These are phyloP conservation scores for Trachops cirrhosus DNA, from an alignment of 2,797 vertebrate species.

Conservation along the genomic window DNA sequence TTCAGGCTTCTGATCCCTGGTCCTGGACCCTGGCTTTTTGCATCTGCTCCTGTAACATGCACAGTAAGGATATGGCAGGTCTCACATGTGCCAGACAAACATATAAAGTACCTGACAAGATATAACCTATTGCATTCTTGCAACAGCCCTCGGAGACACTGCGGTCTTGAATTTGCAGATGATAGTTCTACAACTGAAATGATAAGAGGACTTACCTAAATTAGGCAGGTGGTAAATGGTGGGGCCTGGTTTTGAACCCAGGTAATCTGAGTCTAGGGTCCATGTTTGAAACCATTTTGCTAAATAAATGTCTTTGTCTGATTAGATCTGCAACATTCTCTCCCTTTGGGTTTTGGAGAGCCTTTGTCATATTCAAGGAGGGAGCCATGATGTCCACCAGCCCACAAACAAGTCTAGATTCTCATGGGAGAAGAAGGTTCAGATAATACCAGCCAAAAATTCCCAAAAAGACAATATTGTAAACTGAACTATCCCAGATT, in stretches of 20 bases:
- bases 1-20: not conserved
- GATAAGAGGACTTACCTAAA: not conserved
- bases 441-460: not conserved
- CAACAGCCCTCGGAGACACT: not conserved
- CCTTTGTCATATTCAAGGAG: not conserved
- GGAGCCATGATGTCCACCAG: not conserved
- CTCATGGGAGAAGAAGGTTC: not conserved
- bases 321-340: not conserved
- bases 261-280: not conserved
- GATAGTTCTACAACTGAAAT: not conserved
- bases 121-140: not conserved
- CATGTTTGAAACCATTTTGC: not conserved
- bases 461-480: not conserved
- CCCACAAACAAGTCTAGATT: not conserved
- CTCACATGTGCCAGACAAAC: not conserved
- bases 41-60: not conserved
- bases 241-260: not conserved
- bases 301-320: not conserved
- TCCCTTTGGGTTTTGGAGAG: not conserved
- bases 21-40: not conserved
- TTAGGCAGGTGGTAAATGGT: not conserved
- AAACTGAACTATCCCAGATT: not conserved
- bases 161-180: not conserved
- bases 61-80: not conserved
- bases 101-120: not conserved